A percentile compares a stretch with the other conserved stretches of the same genome.
phyloP scores from a whole-genome alignment of 2,113 vertebrate genomes.

The Lepus timidus region DNA sequence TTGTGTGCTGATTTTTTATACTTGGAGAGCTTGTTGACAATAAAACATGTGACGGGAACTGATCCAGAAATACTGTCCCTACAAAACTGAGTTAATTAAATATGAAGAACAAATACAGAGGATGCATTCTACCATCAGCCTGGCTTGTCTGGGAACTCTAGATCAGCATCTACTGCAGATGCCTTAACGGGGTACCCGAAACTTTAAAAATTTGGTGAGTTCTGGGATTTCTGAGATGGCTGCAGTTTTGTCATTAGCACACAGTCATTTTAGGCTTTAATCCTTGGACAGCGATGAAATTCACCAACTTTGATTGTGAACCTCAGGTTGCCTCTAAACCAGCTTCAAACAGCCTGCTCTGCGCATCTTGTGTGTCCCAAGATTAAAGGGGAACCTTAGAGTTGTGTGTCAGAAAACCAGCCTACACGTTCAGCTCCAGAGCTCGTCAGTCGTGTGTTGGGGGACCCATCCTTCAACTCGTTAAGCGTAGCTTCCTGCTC shows the following conservation, averaged over 20 bases:
- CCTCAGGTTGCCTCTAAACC: background rate
- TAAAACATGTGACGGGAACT: slow-evolving; percentile 42
- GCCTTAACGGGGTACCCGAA: background rate
- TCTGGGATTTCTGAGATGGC: slow-evolving; percentile 26
- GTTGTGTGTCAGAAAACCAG: background rate
- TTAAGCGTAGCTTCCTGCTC: background rate
- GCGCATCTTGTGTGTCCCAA: background rate
- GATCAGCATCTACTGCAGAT: background rate
- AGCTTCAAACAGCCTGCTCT: background rate
- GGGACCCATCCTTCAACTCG: background rate
- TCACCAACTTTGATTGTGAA: background rate
- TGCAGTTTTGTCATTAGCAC: background rate
- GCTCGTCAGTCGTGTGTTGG: background rate
- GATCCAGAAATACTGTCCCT: slow-evolving; percentile 45
- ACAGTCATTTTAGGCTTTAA: slow-evolving; percentile 2
- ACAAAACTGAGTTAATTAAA: slow-evolving; percentile 69
- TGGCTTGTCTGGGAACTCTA: slow-evolving; percentile 17
- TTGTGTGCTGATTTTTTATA: background rate
- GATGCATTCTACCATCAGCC: slow-evolving; percentile 26
- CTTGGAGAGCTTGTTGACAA: slow-evolving; percentile 27
- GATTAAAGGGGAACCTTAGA: background rate
- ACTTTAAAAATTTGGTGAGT: background rate
- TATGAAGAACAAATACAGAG: slow-evolving; percentile 64
- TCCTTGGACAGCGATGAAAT: background rate
- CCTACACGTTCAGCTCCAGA: background rate